Conservation (phyloP, 2,888 invertebrate genomes). For the Microplitis manilae region DNA sequence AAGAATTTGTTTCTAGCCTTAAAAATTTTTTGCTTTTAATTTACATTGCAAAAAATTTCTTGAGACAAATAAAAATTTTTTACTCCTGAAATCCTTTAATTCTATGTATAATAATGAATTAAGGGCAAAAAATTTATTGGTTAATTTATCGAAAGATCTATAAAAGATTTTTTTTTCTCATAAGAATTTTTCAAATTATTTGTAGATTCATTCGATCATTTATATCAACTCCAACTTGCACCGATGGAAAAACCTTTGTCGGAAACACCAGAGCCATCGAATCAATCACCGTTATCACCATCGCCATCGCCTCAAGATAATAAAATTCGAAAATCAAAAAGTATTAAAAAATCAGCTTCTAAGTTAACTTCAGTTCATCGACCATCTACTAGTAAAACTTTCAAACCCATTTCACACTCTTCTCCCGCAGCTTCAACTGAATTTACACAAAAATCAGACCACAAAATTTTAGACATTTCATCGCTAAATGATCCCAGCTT, state of each 20-base stretch:
- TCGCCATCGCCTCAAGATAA: neutral
- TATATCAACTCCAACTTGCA: neutral
- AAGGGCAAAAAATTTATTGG: no score
- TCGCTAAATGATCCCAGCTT: neutral
- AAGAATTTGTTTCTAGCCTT: no score
- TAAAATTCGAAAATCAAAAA: neutral
- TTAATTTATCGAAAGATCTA: no score
- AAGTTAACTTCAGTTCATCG: neutral
- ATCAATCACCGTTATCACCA: neutral
- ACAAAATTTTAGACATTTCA: neutral
- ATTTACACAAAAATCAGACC: neutral
- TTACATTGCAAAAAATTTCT: no score
- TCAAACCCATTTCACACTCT: slow-evolving; percentile 8
- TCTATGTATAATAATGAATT: no score
- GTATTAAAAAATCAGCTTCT: neutral
- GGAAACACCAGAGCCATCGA: neutral
- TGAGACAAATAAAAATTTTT: no score
- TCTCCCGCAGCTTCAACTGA: neutral
- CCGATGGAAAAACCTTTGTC: neutral
- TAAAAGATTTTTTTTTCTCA: no score
- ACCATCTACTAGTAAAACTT: neutral
- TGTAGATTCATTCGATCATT: neutral
- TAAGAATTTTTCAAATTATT: neutral
- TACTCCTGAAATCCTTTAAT: no score
- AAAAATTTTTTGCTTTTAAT: no score